Evolutionary conservation across 2,113 vertebrate species (phyloP).

Genomic region (rat (Rattus norvegicus)): GRCr8 NC_086039.1:133188001-133188500

Average conservation of each 20-base stretch:
- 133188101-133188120: background rate
- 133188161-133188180: slow-evolving; percentile 53
- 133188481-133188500: background rate
- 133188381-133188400: slow-evolving; percentile 25
- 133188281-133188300: slow-evolving; percentile 21
- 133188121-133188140: slow-evolving; percentile 28
- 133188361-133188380: slow-evolving; percentile 42
- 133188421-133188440: slow-evolving; percentile 46
- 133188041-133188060: slow-evolving; percentile 5
- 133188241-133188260: slow-evolving; percentile 17
- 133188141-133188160: slow-evolving; percentile 36
- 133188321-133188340: background rate
- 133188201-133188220: slow-evolving; percentile 24
- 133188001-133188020: background rate
- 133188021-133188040: background rate
- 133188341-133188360: slow-evolving; percentile 34
- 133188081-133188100: background rate
- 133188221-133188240: background rate
- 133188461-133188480: slow-evolving; percentile 34
- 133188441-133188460: slow-evolving; percentile 59
- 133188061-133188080: background rate
- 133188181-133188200: slow-evolving; percentile 30
- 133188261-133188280: slow-evolving; percentile 31
- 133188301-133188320: background rate
- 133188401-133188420: slow-evolving; percentile 38